These are phyloP conservation scores for Coendou prehensilis DNA, from an alignment of 2,797 vertebrate genomes.

Conservation along the genomic window DNA sequence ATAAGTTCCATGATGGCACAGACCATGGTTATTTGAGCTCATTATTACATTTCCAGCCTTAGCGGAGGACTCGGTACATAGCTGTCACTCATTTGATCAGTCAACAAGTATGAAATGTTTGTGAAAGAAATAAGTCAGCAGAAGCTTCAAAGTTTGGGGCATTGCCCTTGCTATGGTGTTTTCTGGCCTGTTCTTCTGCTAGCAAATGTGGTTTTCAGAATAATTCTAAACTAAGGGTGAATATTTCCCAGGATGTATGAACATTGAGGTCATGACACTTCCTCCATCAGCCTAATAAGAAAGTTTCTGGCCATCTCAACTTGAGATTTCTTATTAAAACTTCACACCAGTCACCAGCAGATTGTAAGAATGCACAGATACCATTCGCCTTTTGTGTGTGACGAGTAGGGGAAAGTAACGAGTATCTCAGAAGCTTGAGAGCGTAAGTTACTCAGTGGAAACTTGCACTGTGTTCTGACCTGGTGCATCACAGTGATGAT, in stretches of 20 bases:
- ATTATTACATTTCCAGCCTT: not conserved
- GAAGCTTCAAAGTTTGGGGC: not conserved
- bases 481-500: accelerated
- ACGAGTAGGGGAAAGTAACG: not conserved
- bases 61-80: not conserved
- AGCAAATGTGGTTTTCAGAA: not conserved
- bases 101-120: not conserved
- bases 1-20: not conserved
- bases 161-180: not conserved
- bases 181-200: not conserved
- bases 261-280: not conserved
- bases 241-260: not conserved
- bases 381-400: not conserved
- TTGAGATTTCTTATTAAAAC: not conserved
- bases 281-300: not conserved
- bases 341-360: not conserved
- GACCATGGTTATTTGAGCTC: not conserved
- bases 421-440: not conserved
- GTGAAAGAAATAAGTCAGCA: not conserved
- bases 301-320: not conserved
- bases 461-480: not conserved
- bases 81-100: not conserved
- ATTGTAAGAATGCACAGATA: not conserved
- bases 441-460: not conserved
- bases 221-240: not conserved